Evolutionary conservation across 1,140 invertebrate species (phyloP).

Genomic region (Planococcus citri): DNA sequence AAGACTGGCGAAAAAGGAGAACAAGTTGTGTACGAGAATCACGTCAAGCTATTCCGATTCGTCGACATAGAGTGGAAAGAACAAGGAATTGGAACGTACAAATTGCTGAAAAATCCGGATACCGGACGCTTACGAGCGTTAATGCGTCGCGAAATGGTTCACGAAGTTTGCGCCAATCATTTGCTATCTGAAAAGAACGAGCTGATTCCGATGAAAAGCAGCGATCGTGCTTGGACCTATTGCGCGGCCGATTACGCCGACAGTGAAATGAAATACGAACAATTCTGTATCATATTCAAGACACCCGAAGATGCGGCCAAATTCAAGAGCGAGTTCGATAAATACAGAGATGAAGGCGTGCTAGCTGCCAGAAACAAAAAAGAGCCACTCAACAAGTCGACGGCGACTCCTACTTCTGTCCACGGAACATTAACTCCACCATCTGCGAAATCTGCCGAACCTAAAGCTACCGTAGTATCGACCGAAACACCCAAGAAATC

Average conservation of each 20-base stretch:
- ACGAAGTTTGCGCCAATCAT: constrained; percentile 86
- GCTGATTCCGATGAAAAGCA: constrained; percentile 55
- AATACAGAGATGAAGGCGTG: constrained; percentile 31
- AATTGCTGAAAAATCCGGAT: constrained; percentile 59
- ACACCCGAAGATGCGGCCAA: constrained; percentile 52
- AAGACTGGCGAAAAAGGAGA: constrained; percentile 71
- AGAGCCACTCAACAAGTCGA: constrained; percentile 21
- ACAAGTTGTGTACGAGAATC: constrained; percentile 46
- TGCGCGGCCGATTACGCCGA: constrained; percentile 79
- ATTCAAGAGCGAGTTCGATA: constrained; percentile 54
- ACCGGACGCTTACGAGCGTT: constrained; percentile 52
- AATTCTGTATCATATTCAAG: constrained; percentile 70
- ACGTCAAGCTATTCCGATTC: constrained; percentile 65
- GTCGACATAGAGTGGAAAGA: constrained; percentile 82
- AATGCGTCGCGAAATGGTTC: constrained; percentile 79
- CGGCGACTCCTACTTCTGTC: constrained; percentile 21
- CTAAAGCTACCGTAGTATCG: too few species aligned
- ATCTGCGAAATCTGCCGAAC: background rate
- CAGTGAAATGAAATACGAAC: constrained; percentile 57
- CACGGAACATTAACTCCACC: too few species aligned
- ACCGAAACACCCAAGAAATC: too few species aligned
- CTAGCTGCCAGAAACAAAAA: constrained; percentile 22
- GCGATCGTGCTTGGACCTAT: constrained; percentile 64
- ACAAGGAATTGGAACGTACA: constrained; percentile 66
- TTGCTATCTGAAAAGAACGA: constrained; percentile 60